Base-by-base conservation (phyloP, 2,888 invertebrate species). In the Drosophila peninsularis region DNA sequence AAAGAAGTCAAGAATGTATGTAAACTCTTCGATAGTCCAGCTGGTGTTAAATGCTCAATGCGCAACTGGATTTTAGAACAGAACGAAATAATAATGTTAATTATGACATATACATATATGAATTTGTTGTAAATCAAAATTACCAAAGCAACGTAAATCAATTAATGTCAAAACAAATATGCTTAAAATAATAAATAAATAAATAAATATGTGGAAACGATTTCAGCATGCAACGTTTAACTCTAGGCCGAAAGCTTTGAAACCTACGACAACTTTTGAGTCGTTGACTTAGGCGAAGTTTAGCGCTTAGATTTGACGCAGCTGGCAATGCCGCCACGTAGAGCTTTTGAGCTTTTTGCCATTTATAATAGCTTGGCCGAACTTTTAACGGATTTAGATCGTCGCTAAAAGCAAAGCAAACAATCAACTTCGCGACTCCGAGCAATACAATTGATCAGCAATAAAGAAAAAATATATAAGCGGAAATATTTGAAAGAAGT, bases 361-460 rank as follows among this genome's bases (percentile, higher is more conserved):
- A 73, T 78, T 86, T 90, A 90, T 86, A 90, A 90, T 82, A 77
- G 80, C 70, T 68, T 65, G 69, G 63, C 68, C 60, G 61, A 71
- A 75, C 84, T 78, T 80, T 91, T 74, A 88, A 83, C 84, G 82
- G 76, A 81, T 81, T 89, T 90, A 91, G 91, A 90, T 88, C 83
- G 89, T 57, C 50, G 62, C 69, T 53, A 86, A 78, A 68, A 75
- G 66, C 71, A 77, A 83, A 75, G 75, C 73, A 55, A 85, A 45
- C 63, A 75, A 71, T 69, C 66, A 62, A 54, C 76, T 42, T 13
- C 76, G 82, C 70, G 72, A 74, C 69, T 73, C 56, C 71, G 42
- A 45, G 64, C 64, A 56, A 68, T 73, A 44, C 72, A 81, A 63
- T 71, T 56, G 76, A 82, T 70, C 73, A 62, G 49, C 47, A 50